Conservation (phyloP, 1,140 invertebrate genomes). For the Lasioglossum albipes region DNA sequence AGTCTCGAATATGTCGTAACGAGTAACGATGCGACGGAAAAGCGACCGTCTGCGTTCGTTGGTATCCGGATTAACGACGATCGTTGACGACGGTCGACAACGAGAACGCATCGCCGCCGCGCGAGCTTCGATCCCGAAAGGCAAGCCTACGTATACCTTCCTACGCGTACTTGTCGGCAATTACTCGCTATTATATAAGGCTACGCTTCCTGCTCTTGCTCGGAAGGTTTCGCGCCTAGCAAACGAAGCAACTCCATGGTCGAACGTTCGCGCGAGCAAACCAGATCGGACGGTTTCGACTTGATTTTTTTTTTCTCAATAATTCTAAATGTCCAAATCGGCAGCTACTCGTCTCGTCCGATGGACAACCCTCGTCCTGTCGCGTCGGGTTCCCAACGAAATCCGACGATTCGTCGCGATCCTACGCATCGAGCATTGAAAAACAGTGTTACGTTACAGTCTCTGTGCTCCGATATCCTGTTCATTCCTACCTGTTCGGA, state of each 20-base stretch:
- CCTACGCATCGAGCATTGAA: background rate
- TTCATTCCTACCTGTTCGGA: constrained; percentile 7
- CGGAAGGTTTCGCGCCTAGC: constrained; percentile 12
- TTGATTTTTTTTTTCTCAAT: background rate
- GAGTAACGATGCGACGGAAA: no score
- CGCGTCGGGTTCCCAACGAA: background rate
- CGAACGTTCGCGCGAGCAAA: background rate
- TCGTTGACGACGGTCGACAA: background rate
- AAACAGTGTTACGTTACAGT: background rate
- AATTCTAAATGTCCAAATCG: no score
- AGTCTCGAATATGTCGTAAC: no score
- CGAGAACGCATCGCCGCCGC: background rate
- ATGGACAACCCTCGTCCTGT: no score
- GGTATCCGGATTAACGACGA: no score
- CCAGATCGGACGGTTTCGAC: background rate
- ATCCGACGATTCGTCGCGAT: background rate
- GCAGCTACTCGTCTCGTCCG: no score
- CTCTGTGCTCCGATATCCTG: background rate
- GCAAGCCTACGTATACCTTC: constrained; percentile 1
- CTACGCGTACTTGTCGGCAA: constrained; percentile 24
- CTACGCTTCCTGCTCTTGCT: constrained; percentile 59
- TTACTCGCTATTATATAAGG: constrained; percentile 58
- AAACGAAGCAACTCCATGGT: background rate
- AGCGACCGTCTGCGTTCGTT: no score
- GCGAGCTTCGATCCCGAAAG: background rate